Evolutionary conservation across 2,113 vertebrate genomes (phyloP).

Genomic region (Polypterus senegalus): DNA sequence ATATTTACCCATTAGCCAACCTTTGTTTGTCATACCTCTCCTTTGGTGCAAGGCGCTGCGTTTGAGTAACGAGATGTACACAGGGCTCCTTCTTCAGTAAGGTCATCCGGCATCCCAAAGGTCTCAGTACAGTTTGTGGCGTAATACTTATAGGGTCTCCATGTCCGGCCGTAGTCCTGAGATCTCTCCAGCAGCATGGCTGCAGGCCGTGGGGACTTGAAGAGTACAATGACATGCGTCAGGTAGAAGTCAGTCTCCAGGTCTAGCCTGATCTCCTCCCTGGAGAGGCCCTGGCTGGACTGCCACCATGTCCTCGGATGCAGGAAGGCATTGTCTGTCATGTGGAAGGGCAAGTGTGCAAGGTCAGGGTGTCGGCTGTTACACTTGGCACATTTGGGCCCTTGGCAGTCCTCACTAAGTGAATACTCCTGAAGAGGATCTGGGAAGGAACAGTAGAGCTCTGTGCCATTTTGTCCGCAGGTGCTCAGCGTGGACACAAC

Average conservation of each 20-base stretch:
- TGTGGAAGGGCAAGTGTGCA: conserved; percentile 54
- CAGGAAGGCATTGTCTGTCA: conserved; percentile 67
- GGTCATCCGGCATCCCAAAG: conserved; percentile 65
- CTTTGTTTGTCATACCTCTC: conserved; percentile 56
- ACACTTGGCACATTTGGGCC: conserved; percentile 40
- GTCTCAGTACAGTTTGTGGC: conserved; percentile 62
- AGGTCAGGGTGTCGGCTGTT: conserved; percentile 39
- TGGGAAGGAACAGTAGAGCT: conserved; percentile 39
- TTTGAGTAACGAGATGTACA: conserved; percentile 74
- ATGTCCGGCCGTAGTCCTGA: conserved; percentile 59
- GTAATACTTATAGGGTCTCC: conserved; percentile 69
- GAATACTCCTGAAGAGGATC: conserved; percentile 23
- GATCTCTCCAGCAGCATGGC: conserved; percentile 72
- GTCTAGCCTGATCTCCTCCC: conserved; percentile 67
- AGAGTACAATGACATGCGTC: conserved; percentile 67
- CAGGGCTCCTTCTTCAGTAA: conserved; percentile 44
- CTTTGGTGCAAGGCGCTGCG: conserved; percentile 57
- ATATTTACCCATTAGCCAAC: too few relatives aligned
- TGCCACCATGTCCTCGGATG: conserved; percentile 71
- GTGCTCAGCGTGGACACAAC: conserved; percentile 51
- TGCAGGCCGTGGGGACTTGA: conserved; percentile 68
- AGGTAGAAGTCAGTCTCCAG: conserved; percentile 65
- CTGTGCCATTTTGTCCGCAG: conserved; percentile 50
- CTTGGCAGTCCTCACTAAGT: conserved; percentile 15
- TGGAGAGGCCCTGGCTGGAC: conserved; percentile 44